A percentile compares a stretch with the other conserved stretches of the same genome.
These are phyloP conservation scores for Manis crassicaudata DNA, from an alignment of 2,797 vertebrate species.

Conservation along the genomic window DNA sequence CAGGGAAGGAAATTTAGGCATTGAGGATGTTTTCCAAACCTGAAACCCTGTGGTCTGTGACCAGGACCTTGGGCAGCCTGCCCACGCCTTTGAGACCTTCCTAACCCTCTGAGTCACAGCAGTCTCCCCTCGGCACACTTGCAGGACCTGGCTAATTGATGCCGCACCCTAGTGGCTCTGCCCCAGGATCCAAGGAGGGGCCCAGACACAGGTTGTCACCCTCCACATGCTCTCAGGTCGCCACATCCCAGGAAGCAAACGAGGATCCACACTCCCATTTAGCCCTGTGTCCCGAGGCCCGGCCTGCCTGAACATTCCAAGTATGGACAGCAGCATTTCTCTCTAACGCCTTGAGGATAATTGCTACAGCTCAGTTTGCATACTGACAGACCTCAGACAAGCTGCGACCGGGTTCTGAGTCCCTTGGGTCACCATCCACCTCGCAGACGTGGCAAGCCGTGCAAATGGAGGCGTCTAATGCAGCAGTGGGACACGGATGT, in stretches of 20 bases:
- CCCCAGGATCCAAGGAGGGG: neutral
- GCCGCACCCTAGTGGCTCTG: neutral
- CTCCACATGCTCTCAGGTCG: neutral
- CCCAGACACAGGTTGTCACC: no score
- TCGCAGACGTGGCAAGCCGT: neutral
- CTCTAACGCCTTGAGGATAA: neutral
- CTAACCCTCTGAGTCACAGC: neutral
- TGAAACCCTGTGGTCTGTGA: neutral
- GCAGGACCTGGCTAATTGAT: neutral
- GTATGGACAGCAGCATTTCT: neutral
- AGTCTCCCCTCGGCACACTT: neutral
- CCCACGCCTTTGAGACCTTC: neutral
- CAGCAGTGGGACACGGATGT: neutral
- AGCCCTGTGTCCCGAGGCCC: neutral
- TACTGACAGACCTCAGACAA: neutral
- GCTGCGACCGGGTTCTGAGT: neutral
- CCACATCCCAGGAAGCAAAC: neutral
- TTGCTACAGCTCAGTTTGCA: neutral
- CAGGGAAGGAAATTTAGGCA: neutral
- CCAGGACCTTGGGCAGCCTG: neutral
- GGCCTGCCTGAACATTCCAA: neutral
- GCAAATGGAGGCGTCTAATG: neutral
- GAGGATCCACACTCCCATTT: neutral
- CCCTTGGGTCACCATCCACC: neutral
- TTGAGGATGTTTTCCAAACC: neutral